Base-by-base conservation (phyloP, 92 coral and sea anemone species). In the Porites evermanni region DNA sequence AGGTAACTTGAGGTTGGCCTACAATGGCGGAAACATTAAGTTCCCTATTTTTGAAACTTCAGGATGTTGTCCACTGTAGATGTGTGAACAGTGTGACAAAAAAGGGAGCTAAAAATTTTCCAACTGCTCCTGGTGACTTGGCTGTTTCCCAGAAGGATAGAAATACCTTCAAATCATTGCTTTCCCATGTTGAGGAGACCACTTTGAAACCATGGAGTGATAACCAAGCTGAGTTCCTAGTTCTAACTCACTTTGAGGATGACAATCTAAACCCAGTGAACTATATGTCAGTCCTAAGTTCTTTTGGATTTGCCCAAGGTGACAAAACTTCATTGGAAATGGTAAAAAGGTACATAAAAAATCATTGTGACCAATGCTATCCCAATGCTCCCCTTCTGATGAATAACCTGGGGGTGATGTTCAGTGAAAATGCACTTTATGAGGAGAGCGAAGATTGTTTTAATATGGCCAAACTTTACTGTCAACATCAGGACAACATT, bases 371-470 rank as follows among this genome's bases (percentile, higher is more conserved):
- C 32, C 54, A 58, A 38, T 11, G 72, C 68, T 20, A 18, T 21
- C 58, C 50, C 12, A 19, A 44, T 71, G 63, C 63, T 3, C 68
- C 70, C 1, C 0, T 54, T 59, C 20, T 71, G 59, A n/a, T 58
- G 63, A 82, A 47, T 14, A 72, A 82, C 21, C 70, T 82, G 19
- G 86, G 86, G 12, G 86, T 82, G 38, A 70, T 82, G 86, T 54
- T 70, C 19, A 58, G 13, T 16, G 56, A 54, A 24, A 58, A 47
- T 11, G 64, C 52, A 51, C 4, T 69, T 44, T 71, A 71, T 14
- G 0, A 70, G n/a, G 60, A 17, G 3, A 61, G 78, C 44, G 23
- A 71, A 12, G 8, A 71, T 4, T 82, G 86, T 54, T 82, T 71
- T 38, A 8, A 17, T 47, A 29, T 3, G 7, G 86, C 86, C 18